Base-by-base conservation (phyloP, 2,888 invertebrate genomes). In the Limnephilus lunatus region DNA sequence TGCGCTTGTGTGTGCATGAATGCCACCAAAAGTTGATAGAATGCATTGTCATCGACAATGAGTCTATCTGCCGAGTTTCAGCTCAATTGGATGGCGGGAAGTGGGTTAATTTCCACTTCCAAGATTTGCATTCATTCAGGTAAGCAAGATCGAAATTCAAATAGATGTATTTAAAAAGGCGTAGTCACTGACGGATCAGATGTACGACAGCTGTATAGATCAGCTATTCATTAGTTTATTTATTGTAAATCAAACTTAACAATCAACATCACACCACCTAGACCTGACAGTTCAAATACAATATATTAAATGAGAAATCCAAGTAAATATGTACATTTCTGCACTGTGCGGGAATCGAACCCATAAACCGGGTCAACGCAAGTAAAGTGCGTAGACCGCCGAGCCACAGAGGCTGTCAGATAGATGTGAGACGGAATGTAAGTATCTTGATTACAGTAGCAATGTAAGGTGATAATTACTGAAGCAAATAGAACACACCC, bases 401-500 rank as follows among this genome's bases (percentile, higher is more conserved):
- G 25, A 35, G 31, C 19, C 32, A 83, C 35, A 14, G 14, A 35
- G 83, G 83, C 25, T 9, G 68, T 68, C 25, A 25, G 68, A 68
- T 68, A 35, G 19, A 35, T 15, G 35, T 39, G 35, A 83, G 83
- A 35, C 32, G n/a, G 83, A 39, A 83, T 32, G 25, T 35, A 83
- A 83, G 32, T 83, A 83, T 83, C 83, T 83, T 35, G 83, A 83
- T 83, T 83, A 83, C 83, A 83, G 7, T 83, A 83, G 35, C 35
- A 83, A 83, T 35, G 35, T 83, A 35, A 83, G 83, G 35, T 25
- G 25, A 83, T 83, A 83, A 35, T 83, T 83, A 83, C 83, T 83
- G 83, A 83, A 39, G 35, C 25, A 83, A 83, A 83, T 83, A n/a
- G 83, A 83, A 83, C 83, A 83, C 35, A 83, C 83, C 83, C 83